Evolutionary conservation across 2,888 invertebrate species (phyloP), one percentile per base, ranked within the genome.

Genomic region (Leuctra nigra): DNA sequence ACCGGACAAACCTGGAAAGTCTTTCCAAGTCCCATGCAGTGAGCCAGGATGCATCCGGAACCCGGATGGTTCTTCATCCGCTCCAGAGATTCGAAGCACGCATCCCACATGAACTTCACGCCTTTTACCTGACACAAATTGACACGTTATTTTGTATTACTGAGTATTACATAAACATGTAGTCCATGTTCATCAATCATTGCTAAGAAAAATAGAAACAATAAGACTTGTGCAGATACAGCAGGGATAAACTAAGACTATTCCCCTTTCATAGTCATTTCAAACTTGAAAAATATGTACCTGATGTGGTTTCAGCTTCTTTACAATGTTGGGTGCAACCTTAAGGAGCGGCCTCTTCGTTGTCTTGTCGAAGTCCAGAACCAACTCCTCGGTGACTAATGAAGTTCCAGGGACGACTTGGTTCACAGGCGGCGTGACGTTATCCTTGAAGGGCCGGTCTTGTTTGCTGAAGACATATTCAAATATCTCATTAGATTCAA

Each of bases 21-120:
- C 75, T 95, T 95, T 3, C 94, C 94, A 7, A 98, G 80, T 61
- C 97, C 97, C 97, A 98, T 97, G 68, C 96, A 96, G 75, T 98
- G 97, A 0, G 96, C 97, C 52, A 98, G 75, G 63, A 98, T 95
- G 68, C 93, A 93, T 1, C 95, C 95, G 0, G 91, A 88, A 0
- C 93, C 93, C 62, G 75, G 75, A 29, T 82, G 80, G 57, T 77
- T 78, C 68, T 85, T 81, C 35, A 82, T 74, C 54, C 85, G 81
- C 64, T 89, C 84, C 0, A 91, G 70, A n/a, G 89, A 88, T 71
- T 96, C 96, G 65, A 90, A 89, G 66, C 90, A 88, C 20, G 91
- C 89, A 66, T 95, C 87, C 91, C 91, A 96, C 90, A 96, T 91
- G 68, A 96, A 96, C 70, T 91, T 89, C 6, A 97, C 86, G 59